Base-by-base conservation (phyloP, 2,797 vertebrate genomes). In the Cryptoblepharus egeriae region DNA sequence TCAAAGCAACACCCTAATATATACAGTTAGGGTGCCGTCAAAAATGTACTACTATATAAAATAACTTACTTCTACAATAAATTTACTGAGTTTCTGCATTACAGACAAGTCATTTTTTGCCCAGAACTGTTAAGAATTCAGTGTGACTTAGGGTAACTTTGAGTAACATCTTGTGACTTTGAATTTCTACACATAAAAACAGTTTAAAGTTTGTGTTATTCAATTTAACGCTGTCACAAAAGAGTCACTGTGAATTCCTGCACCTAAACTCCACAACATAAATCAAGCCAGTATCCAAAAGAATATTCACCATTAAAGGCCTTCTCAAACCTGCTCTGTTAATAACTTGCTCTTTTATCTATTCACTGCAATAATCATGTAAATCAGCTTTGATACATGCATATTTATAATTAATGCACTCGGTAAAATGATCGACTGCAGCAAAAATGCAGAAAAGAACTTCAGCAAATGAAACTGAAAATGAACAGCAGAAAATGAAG, bases 211-310 rank as follows among this genome's bases (percentile, higher is more conserved):
- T 84, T 82, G 88, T 81, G 79, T 85, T 88, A 82, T 65, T 85
- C 70, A 78, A 90, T 94, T 88, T 86, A 92, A 86, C 79, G 82
- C 32, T 42, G 37, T 39, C 85, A 91, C 67, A 91, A 94, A 89
- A 79, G 20, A 60, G 84, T 77, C 83, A 85, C 55, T 81, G 80
- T 81, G 87, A 88, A 91, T 79, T 82, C 42, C 88, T 85, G 28
- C 35, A 10, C 72, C 71, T 63, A 86, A 80, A 87, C 83, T 89
- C 89, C 86, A 84, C n/a, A 90, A 79, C 58, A 81, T 84, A 85
- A 90, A 91, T 90, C 83, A 91, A 79, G 30, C 71, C 65, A 79
- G 45, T 76, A 85, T 85, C n/a, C 72, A 85, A 74, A 61, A 76
- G 22, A 75, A 76, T 69, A 57, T 16, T 20, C 82, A 82, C 65